phyloP scores from a whole-genome alignment of 2,113 vertebrate species.

The Candoia aspera region DNA sequence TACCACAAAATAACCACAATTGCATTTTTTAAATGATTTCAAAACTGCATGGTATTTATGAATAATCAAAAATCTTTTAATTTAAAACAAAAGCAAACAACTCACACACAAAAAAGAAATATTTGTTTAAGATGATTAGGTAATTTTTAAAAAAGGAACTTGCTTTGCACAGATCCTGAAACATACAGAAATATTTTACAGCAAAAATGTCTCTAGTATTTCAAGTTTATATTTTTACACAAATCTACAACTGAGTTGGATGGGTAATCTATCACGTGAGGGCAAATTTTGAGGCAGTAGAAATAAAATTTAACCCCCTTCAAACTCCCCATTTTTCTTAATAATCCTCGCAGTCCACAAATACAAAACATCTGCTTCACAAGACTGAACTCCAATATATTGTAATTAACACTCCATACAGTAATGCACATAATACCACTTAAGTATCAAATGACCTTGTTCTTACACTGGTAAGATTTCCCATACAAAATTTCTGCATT shows the following conservation, averaged over 20 bases:
- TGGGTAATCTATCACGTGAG: conserved; percentile 39
- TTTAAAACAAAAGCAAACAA: conserved; percentile 83
- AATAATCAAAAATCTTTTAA: conserved; percentile 77
- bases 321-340: conserved; percentile 42
- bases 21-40: conserved; percentile 30
- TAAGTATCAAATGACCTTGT: conserved; percentile 21
- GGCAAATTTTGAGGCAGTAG: conserved; percentile 43
- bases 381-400: conserved; percentile 49
- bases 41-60: conserved; percentile 34
- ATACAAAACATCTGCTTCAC: conserved; percentile 45
- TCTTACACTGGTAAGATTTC: conserved; percentile 29
- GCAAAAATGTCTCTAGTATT: conserved; percentile 68
- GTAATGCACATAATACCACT: conserved; percentile 48
- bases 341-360: conserved; percentile 19
- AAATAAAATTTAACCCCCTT: conserved; percentile 16
- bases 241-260: conserved; percentile 54
- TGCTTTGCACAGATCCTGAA: conserved; percentile 57
- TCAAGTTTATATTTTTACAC: conserved; percentile 61
- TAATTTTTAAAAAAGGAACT: conserved; percentile 56
- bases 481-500: conserved; percentile 53
- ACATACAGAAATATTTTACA: conserved; percentile 70
- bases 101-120: conserved; percentile 75
- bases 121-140: conserved; percentile 72
- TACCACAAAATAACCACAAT: neutral
- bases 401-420: conserved; percentile 49